Percentiles rank a stretch among this genome's conserved stretches.
These are phyloP conservation scores for Abscondita cerata DNA, from an alignment of 2,888 invertebrate genomes.

Conservation along the genomic window DNA sequence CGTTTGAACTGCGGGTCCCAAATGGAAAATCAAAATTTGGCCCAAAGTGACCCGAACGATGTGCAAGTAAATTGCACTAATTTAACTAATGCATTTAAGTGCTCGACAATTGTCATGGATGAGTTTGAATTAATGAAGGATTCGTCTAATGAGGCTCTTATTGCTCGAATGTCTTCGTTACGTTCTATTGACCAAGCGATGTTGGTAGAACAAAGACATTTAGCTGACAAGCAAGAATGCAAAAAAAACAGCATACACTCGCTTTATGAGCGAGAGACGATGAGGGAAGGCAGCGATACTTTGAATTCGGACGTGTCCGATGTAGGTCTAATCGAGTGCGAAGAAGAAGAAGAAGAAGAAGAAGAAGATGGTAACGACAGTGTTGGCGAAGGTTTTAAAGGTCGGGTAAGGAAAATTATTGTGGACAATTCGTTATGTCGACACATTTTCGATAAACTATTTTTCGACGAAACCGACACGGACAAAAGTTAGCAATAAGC, in stretches of 20 bases:
- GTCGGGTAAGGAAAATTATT: background rate
- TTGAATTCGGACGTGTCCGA: background rate
- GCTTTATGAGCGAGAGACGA: background rate
- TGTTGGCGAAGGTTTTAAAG: background rate
- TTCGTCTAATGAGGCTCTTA: slow-evolving; percentile 37
- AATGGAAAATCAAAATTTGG: background rate
- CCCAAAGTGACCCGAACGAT: background rate
- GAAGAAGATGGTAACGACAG: too few species aligned
- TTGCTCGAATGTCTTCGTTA: slow-evolving; percentile 13
- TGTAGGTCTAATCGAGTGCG: too few species aligned
- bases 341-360: background rate
- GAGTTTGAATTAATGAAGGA: slow-evolving; percentile 43
- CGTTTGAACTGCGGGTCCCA: slow-evolving; percentile 16
- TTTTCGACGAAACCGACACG: too few species aligned
- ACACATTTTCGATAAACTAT: background rate
- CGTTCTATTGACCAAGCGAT: too few species aligned
- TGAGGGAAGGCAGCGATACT: background rate
- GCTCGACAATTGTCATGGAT: slow-evolving; percentile 15
- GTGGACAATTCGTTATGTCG: background rate
- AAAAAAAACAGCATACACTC: too few species aligned
- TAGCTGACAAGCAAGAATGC: too few species aligned
- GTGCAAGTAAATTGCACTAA: background rate
- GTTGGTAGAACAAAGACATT: too few species aligned
- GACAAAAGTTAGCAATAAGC: too few species aligned
- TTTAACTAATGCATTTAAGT: background rate